These are phyloP conservation scores for Orthonevra nobilis DNA, from an alignment of 2,888 invertebrate genomes.

Conservation along the genomic window DNA sequence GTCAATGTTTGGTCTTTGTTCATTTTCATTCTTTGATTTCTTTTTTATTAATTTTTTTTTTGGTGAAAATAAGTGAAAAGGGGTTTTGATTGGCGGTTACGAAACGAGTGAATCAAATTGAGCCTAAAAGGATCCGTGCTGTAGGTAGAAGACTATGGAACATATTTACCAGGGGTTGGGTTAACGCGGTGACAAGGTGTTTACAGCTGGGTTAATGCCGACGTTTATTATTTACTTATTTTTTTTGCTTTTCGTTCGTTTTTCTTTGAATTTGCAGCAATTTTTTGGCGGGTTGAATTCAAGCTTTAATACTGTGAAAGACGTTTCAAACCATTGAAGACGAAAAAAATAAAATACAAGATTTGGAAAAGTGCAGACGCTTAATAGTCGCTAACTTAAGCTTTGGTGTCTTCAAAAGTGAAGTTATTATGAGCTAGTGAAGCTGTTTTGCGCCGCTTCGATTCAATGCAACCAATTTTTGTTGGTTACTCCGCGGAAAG, in stretches of 20 bases:
- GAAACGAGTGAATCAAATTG: conserved; percentile 59
- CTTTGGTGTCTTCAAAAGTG: too few relatives aligned
- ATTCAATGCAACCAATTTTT: too few relatives aligned
- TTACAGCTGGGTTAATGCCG: conserved; percentile 44
- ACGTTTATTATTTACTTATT: background rate
- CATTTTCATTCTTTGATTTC: background rate
- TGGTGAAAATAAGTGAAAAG: conserved; percentile 51
- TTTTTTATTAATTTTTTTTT: conserved; percentile 29
- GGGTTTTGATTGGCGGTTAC: conserved; percentile 70
- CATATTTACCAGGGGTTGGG: conserved; percentile 23
- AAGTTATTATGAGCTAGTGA: too few relatives aligned
- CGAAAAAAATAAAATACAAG: too few relatives aligned
- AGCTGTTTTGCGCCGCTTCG: too few relatives aligned
- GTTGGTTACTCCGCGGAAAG: too few relatives aligned
- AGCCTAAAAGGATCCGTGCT: conserved; percentile 24
- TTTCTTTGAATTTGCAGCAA: conserved; percentile 5
- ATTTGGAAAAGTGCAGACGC: too few relatives aligned
- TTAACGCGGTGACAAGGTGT: conserved; percentile 26
- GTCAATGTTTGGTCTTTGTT: conserved; percentile 19
- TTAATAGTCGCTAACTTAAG: too few relatives aligned
- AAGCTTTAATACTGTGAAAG: too few relatives aligned
- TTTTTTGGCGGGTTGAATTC: background rate
- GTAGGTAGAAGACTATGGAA: background rate
- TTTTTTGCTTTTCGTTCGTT: background rate
- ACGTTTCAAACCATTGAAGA: too few relatives aligned